Evolutionary conservation across 92 coral and sea anemone genomes (phyloP).

Genomic region (Paramuricea clavata): DNA sequence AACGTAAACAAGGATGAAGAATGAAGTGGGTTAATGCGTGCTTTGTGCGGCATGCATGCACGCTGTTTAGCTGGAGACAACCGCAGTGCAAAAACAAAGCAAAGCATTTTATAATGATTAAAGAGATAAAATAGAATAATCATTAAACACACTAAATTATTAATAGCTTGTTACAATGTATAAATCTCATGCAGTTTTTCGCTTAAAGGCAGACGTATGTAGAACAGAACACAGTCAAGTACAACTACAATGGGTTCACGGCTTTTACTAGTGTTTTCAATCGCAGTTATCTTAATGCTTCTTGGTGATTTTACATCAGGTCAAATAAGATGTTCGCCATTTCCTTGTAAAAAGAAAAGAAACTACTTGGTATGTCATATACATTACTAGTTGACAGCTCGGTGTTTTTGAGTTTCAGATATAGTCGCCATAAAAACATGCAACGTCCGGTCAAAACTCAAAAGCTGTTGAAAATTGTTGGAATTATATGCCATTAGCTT

Average conservation of each 20-base stretch:
- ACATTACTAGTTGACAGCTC: neutral
- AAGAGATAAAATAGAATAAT: slow-evolving; percentile 20
- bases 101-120: slow-evolving; percentile 4
- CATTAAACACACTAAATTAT: neutral
- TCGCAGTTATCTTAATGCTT: neutral
- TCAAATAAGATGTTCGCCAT: neutral
- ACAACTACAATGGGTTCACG: neutral
- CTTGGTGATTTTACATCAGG: neutral
- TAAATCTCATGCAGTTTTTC: neutral
- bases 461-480: neutral
- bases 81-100: slow-evolving; percentile 26
- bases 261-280: neutral
- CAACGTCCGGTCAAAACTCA: too few relatives aligned
- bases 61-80: slow-evolving; percentile 7
- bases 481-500: too few relatives aligned
- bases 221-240: neutral
- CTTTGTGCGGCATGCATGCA: neutral
- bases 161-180: neutral
- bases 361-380: neutral
- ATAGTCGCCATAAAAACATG: neutral
- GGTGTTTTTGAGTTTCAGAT: neutral
- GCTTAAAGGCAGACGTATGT: neutral
- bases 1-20: neutral
- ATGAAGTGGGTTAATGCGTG: slow-evolving; percentile 15
- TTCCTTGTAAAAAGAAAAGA: neutral